These are phyloP conservation scores for Linnaemya vulpina DNA, from an alignment of 2,888 invertebrate genomes.

Conservation along the genomic window DNA sequence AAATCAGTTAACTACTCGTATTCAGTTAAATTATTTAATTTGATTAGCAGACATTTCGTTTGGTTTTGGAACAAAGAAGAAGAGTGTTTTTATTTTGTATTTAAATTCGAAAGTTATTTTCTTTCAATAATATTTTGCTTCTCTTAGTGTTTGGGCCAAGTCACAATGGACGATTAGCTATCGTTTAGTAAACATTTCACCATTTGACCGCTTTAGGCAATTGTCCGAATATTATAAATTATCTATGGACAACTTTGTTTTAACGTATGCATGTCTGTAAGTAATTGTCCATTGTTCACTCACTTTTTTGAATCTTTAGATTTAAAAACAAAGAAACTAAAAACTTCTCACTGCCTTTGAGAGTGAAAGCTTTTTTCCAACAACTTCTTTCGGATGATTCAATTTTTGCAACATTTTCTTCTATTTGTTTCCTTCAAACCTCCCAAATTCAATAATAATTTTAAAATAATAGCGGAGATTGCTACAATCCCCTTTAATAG, in stretches of 20 bases:
- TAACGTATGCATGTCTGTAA: constrained; percentile 4
- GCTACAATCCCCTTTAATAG: constrained; percentile 19
- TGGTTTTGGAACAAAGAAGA: not conserved
- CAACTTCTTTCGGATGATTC: constrained; percentile 25
- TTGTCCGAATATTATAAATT: constrained; percentile 68
- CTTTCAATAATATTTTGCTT: constrained; percentile 16
- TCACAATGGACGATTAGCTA: constrained; percentile 67
- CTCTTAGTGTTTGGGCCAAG: not conserved
- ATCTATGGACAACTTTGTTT: constrained; percentile 7
- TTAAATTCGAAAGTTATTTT: not conserved
- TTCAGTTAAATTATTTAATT: not conserved
- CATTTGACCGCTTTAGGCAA: constrained; percentile 66
- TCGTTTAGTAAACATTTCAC: constrained; percentile 55
- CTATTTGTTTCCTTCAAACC: constrained; percentile 23
- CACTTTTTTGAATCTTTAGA: constrained; percentile 8
- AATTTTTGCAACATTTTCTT: constrained; percentile 39
- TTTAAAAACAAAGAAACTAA: not conserved
- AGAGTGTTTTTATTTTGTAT: constrained; percentile 19
- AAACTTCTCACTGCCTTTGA: constrained; percentile 27
- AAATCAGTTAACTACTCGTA: not conserved
- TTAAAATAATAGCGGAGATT: constrained; percentile 31
- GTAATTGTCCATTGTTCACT: constrained; percentile 59
- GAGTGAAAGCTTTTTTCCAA: constrained; percentile 60
- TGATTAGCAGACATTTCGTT: not conserved
- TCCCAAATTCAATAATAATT: constrained; percentile 36